A percentile compares a stretch with the other conserved stretches of the same genome.
Conservation (phyloP, 1,140 invertebrate genomes). For the Halictus rubicundus region DNA sequence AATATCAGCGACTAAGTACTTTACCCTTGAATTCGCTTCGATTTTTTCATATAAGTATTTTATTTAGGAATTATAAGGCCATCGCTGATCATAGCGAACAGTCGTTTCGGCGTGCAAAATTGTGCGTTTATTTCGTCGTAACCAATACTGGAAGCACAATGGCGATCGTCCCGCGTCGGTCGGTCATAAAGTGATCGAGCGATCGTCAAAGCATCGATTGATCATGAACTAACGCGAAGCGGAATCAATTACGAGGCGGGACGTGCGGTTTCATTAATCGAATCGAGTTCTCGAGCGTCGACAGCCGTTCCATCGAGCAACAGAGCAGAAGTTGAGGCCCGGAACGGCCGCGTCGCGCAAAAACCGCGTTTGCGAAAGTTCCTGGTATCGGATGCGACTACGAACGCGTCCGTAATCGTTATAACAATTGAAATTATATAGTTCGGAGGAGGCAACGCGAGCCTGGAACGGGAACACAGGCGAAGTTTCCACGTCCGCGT, state of each 20-base stretch:
- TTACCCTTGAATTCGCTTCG: too few species aligned
- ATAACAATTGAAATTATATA: slow-evolving; percentile 27
- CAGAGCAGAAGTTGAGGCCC: not conserved
- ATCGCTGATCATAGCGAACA: too few species aligned
- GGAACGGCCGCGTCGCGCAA: not conserved
- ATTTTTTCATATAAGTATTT: too few species aligned
- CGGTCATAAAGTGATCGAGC: not conserved
- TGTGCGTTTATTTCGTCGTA: too few species aligned
- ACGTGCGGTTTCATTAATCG: not conserved
- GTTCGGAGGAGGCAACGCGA: too few species aligned
- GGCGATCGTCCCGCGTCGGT: too few species aligned
- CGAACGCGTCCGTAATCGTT: not conserved
- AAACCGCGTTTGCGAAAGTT: not conserved
- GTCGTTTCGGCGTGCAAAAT: too few species aligned
- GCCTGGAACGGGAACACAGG: not conserved
- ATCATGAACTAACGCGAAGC: not conserved
- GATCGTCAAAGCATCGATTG: not conserved
- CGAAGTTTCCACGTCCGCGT: slow-evolving; percentile 11
- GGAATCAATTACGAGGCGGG: not conserved
- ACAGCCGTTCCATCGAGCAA: not conserved
- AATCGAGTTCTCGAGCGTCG: not conserved
- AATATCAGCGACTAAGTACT: too few species aligned
- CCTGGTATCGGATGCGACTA: too few species aligned
- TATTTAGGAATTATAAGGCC: too few species aligned
- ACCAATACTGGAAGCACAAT: not conserved